These are phyloP conservation scores for Rhagologus leucostigma DNA, from an alignment of 2,113 vertebrate species.

Conservation along the genomic window DNA sequence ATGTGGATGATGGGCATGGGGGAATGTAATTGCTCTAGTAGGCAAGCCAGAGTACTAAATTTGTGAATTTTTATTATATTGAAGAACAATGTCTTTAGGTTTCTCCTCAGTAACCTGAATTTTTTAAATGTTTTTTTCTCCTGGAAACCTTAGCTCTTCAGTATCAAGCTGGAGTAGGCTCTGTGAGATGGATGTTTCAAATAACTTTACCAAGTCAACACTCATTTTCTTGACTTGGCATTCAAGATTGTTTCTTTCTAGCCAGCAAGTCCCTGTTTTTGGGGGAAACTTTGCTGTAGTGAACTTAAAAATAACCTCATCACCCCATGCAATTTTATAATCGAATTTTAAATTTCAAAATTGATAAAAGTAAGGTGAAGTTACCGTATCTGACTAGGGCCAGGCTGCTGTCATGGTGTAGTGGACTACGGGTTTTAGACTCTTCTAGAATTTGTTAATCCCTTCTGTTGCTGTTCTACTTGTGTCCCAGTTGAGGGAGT, in stretches of 20 bases:
- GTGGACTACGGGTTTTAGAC: not conserved
- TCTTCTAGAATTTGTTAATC: not conserved
- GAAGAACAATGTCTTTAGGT: not conserved
- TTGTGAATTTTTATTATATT: not conserved
- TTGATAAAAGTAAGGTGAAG: not conserved
- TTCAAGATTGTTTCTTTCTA: not conserved
- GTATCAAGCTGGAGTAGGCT: not conserved
- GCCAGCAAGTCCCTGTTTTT: not conserved
- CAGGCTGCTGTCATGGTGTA: not conserved
- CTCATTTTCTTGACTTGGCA: not conserved
- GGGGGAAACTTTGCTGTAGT: not conserved
- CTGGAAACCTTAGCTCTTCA: not conserved
- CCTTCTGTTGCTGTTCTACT: not conserved
- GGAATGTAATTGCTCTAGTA: not conserved
- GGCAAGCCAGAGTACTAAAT: not conserved
- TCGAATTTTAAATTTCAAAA: not conserved
- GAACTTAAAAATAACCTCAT: not conserved
- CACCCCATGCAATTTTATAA: not conserved
- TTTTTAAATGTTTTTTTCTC: not conserved
- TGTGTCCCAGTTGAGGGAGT: not conserved
- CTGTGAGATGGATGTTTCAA: not conserved
- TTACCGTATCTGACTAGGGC: not conserved
- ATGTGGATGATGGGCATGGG: not conserved
- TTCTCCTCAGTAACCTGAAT: not conserved
- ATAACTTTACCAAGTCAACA: not conserved